A percentile compares a stretch with the other conserved stretches of the same genome.
Evolutionary conservation across 2,113 vertebrate species (phyloP).

Genomic region (Dipodomys stephensi): DNA sequence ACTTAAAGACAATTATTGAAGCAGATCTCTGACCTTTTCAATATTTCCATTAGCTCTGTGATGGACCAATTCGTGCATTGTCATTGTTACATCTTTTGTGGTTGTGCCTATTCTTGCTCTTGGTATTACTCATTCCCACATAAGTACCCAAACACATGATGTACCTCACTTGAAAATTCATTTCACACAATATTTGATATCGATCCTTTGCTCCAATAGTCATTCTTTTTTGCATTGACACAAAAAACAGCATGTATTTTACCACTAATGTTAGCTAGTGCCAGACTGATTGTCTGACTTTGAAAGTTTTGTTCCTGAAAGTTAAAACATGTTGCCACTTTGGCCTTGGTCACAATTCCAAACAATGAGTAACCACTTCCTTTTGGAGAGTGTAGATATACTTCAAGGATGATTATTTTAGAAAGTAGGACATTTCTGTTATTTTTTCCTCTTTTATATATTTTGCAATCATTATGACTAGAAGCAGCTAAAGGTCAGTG

Average conservation of each 20-base stretch:
- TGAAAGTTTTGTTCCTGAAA: constrained; percentile 61
- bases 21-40: constrained; percentile 58
- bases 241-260: constrained; percentile 51
- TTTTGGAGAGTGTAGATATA: background rate
- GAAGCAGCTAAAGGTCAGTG: constrained; percentile 11
- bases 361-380: constrained; percentile 48
- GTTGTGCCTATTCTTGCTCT: background rate
- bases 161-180: constrained; percentile 23
- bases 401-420: constrained; percentile 34
- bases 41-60: background rate
- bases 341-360: constrained; percentile 42
- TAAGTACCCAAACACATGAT: constrained; percentile 27
- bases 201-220: constrained; percentile 24
- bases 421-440: constrained; percentile 21
- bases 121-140: background rate
- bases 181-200: constrained; percentile 31
- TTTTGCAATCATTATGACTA: constrained; percentile 27
- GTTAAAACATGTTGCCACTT: constrained; percentile 40
- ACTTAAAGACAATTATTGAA: constrained; percentile 53
- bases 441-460: constrained; percentile 31
- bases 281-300: background rate
- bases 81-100: background rate
- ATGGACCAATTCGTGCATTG: constrained; percentile 10
- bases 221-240: background rate
- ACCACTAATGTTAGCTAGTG: background rate